Conservation (phyloP, 2,797 vertebrate genomes). For the Pampus argenteus region DNA sequence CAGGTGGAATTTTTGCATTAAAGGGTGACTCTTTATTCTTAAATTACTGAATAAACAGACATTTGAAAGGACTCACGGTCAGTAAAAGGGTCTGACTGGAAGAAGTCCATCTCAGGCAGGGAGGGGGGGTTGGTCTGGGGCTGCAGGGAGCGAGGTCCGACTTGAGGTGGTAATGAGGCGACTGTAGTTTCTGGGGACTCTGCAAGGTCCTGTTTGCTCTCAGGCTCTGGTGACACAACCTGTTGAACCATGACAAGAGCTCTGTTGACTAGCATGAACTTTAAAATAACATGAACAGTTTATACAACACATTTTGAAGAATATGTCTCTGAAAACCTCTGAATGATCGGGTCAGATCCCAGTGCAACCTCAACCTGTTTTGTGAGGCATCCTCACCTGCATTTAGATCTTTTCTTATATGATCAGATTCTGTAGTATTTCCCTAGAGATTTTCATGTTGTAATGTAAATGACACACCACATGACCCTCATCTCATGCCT, state of each 20-base stretch:
- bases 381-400: background rate
- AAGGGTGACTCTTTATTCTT: background rate
- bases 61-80: conserved; percentile 88
- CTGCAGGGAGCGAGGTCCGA: conserved; percentile 60
- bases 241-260: conserved; percentile 53
- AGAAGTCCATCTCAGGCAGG: conserved; percentile 92
- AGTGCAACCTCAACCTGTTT: background rate
- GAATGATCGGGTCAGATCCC: background rate
- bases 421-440: background rate
- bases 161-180: conserved; percentile 86
- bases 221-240: conserved; percentile 88
- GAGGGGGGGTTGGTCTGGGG: conserved; percentile 84
- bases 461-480: too few species aligned
- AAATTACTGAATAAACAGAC: background rate
- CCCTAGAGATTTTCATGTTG: too few species aligned
- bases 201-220: conserved; percentile 80
- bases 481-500: background rate
- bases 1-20: background rate
- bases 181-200: conserved; percentile 81
- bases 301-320: background rate
- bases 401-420: background rate
- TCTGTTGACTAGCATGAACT: background rate
- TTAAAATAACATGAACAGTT: background rate
- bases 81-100: conserved; percentile 95
- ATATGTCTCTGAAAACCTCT: background rate